These are phyloP conservation scores for Arizona elegans DNA, from an alignment of 2,113 vertebrate genomes.

Conservation along the genomic window DNA sequence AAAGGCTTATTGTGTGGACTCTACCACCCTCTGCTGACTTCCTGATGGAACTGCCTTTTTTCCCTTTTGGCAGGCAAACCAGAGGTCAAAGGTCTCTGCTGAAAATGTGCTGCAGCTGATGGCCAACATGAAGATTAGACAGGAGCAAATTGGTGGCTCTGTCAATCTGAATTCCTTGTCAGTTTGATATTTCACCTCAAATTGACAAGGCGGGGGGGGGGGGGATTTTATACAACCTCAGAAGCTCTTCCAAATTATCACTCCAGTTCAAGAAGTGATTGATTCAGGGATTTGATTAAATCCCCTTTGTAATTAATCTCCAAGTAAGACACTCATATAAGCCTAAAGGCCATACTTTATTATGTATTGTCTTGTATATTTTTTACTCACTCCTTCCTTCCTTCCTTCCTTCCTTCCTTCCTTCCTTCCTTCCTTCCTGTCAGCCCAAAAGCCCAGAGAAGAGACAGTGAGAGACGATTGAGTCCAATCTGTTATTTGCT, in stretches of 20 bases:
- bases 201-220: neutral
- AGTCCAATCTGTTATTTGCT: too few species aligned
- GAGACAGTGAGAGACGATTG: too few species aligned
- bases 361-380: neutral
- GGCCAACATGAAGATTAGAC: neutral
- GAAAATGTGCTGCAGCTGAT: neutral
- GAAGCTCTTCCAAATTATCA: neutral
- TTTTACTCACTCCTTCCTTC: neutral
- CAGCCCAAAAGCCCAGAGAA: too few species aligned
- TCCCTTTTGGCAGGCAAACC: neutral
- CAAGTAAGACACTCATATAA: neutral
- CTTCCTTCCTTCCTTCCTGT: neutral
- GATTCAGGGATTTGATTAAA: neutral
- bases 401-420: too few species aligned
- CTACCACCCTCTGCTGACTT: conserved; percentile 53
- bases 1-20: conserved; percentile 42
- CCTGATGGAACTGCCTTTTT: neutral
- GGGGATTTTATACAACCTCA: neutral
- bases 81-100: neutral
- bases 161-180: neutral
- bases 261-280: neutral
- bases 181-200: neutral
- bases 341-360: neutral
- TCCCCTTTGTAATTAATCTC: neutral
- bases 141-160: neutral